A percentile compares a stretch with the other conserved stretches of the same genome.
These are phyloP conservation scores for Harpalus rubripes DNA, from an alignment of 2,888 invertebrate genomes.

Conservation along the genomic window DNA sequence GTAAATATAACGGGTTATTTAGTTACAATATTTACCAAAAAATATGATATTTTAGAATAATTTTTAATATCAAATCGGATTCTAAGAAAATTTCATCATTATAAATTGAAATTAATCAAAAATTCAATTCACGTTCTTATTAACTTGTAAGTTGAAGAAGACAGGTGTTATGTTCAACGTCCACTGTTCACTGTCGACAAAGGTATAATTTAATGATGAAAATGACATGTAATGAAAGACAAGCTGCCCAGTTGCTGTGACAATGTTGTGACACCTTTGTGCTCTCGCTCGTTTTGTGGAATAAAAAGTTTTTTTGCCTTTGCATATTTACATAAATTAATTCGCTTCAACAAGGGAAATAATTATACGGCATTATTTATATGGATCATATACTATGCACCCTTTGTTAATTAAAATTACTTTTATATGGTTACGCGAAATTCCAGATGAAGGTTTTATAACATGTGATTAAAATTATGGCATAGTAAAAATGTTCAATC, in stretches of 20 bases:
- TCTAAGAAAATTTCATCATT: neutral
- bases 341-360: constrained; percentile 26
- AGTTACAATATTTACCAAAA: too few relatives aligned
- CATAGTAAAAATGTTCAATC: neutral
- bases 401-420: constrained; percentile 32
- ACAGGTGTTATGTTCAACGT: constrained; percentile 11
- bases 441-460: neutral
- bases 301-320: constrained; percentile 13
- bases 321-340: constrained; percentile 42
- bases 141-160: constrained; percentile 11
- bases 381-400: constrained; percentile 46
- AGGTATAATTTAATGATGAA: constrained; percentile 37
- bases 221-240: constrained; percentile 40
- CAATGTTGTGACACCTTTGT: constrained; percentile 33
- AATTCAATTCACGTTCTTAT: constrained; percentile 48
- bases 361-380: constrained; percentile 38
- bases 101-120: neutral
- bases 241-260: constrained; percentile 13
- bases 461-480: neutral
- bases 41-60: too few relatives aligned
- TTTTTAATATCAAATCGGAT: too few relatives aligned
- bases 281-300: neutral
- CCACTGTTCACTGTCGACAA: neutral
- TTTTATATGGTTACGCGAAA: neutral
- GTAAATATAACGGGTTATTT: too few relatives aligned